phyloP scores from a whole-genome alignment of 1,140 invertebrate species.

The Cotesia glomerata region DNA sequence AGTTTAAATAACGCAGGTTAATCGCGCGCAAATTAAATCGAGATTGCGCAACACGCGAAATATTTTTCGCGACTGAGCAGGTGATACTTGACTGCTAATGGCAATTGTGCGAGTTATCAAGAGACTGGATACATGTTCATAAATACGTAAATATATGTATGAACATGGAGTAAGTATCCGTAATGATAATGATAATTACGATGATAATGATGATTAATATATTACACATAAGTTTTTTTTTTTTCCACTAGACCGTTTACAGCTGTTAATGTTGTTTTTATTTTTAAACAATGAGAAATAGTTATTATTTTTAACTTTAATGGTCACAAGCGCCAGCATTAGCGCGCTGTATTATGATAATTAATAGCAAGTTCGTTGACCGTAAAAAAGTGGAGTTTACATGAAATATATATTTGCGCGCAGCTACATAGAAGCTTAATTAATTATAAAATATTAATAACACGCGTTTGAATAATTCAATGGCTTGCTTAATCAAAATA shows the following conservation, averaged over 20 bases:
- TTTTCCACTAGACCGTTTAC: not conserved
- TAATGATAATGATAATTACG: not conserved
- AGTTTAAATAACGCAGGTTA: slow-evolving; percentile 27
- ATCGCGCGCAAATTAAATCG: slow-evolving; percentile 28
- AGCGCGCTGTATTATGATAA: not conserved
- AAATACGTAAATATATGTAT: slow-evolving; percentile 9
- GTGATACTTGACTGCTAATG: slow-evolving; percentile 24
- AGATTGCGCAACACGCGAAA: slow-evolving; percentile 32
- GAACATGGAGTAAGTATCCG: not conserved
- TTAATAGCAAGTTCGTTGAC: slow-evolving; percentile 17
- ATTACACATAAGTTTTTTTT: slow-evolving; percentile 3
- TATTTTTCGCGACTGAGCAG: slow-evolving; percentile 25
- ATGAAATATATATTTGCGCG: not conserved
- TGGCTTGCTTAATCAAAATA: slow-evolving; percentile 10
- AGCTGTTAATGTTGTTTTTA: not conserved
- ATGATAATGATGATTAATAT: not conserved
- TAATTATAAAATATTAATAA: slow-evolving; percentile 19
- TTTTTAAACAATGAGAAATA: too few relatives aligned
- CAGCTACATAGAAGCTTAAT: slow-evolving; percentile 17
- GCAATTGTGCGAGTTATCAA: slow-evolving; percentile 20
- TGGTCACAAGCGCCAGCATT: not conserved
- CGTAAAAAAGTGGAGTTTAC: not conserved
- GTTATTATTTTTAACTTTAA: not conserved
- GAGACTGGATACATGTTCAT: not conserved
- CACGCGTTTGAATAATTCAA: slow-evolving; percentile 20